Evolutionary conservation across 2,888 invertebrate species (phyloP).

Genomic region (Drosophila antonietae): DNA sequence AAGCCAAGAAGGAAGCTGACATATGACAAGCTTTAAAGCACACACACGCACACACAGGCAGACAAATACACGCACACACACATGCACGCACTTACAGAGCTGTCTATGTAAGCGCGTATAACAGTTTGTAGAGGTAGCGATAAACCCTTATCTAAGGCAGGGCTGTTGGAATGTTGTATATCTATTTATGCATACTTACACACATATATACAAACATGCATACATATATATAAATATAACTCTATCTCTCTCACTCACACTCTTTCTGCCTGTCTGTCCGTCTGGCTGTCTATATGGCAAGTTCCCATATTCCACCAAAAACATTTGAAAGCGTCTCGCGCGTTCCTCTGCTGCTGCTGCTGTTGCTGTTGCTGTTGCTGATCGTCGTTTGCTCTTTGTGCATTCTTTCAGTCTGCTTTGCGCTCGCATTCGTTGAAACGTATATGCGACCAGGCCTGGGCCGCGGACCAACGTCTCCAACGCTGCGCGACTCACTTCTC

Average conservation of each 20-base stretch:
- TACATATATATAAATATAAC: neutral
- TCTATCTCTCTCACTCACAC: neutral
- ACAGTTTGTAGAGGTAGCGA: slow-evolving; percentile 24
- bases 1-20: slow-evolving; percentile 52
- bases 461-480: slow-evolving; percentile 23
- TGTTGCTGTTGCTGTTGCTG: slow-evolving; percentile 18
- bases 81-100: neutral
- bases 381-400: slow-evolving; percentile 71
- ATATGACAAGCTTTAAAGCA: slow-evolving; percentile 48
- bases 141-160: slow-evolving; percentile 55
- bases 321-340: slow-evolving; percentile 48
- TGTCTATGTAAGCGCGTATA: slow-evolving; percentile 7
- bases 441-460: slow-evolving; percentile 16
- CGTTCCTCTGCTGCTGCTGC: slow-evolving; percentile 50
- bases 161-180: slow-evolving; percentile 46
- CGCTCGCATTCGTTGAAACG: slow-evolving; percentile 49
- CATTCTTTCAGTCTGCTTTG: slow-evolving; percentile 73
- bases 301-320: slow-evolving; percentile 43
- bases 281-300: slow-evolving; percentile 20
- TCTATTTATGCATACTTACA: neutral
- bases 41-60: neutral
- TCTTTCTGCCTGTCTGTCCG: neutral
- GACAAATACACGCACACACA: neutral
- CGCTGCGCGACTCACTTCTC: slow-evolving; percentile 4
- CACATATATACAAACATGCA: neutral